Base-by-base conservation (phyloP, 2,113 vertebrate species). In the Candoia aspera region DNA sequence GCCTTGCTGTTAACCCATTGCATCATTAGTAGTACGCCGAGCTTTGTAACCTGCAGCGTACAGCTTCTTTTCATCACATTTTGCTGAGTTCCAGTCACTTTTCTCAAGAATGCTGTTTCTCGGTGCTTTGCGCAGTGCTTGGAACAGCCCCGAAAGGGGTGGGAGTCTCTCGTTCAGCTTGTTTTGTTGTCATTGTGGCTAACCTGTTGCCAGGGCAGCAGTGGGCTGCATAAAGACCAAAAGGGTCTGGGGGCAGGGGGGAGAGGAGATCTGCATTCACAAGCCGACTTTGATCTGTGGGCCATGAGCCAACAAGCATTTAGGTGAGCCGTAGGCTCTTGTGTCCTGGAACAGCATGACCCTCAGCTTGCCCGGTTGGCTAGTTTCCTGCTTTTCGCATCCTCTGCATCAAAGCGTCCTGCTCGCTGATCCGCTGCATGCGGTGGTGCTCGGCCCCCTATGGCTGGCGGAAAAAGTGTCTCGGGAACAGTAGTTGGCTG, bases 401-500 rank as follows among this genome's bases (percentile, higher is more conserved):
- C 37, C 26, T 37, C 17, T 12, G 21, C 3, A 2, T 60, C 11
- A 89, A n/a, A 88, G 6, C 57, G 42, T 8, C 49, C 26, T 19
- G 49, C 53, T 53, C 59, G 10, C 62, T 0, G 0, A 84, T n/a
- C n/a, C 5, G 0, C 33, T 87, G 58, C 8, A 13, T 64, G 87
- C 19, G 8, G 3, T 0, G 0, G 42, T 64, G 84, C 4, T 26
- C 0, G 0, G 12, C 54, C 37, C 33, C 84, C 37, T 26, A 26
- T 49, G 84, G 92, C 53, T 53, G 33, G 54, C 8, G 21, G 55
- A 49, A 64, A 64, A 1, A 0, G 2, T 46, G 6, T 42, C 73
- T 79, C 79, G 53, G 57, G 33, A 86, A 42, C 3, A 6, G 86
- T 24, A 79, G 55, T 55, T 5, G 0, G 21, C 1, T 29, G 68